Evolutionary conservation across 1,140 invertebrate species (phyloP).

Genomic region (Ceratina australensis): DNA sequence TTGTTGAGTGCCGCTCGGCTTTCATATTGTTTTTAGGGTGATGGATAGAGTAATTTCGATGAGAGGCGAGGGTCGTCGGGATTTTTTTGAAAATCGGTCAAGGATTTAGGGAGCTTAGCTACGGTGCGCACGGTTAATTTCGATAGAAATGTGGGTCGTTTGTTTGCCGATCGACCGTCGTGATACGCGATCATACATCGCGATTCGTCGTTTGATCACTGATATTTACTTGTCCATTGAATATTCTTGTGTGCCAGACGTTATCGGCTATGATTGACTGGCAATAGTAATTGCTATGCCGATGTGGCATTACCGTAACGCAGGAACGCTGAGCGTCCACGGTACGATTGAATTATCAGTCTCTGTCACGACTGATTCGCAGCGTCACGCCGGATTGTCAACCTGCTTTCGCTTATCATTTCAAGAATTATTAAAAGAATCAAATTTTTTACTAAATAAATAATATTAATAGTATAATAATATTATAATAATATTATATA

Average conservation of each 20-base stretch:
- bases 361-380: neutral
- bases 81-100: neutral
- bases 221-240: neutral
- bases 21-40: neutral
- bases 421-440: too few species aligned
- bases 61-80: neutral
- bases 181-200: neutral
- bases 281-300: slow-evolving; percentile 2
- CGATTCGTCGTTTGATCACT: neutral
- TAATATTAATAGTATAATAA: too few species aligned
- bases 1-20: neutral
- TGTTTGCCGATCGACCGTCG: neutral
- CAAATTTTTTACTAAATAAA: too few species aligned
- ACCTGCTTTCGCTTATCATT: too few species aligned
- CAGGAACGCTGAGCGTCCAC: neutral
- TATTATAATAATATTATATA: too few species aligned
- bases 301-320: neutral
- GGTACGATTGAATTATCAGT: neutral
- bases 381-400: neutral
- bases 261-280: slow-evolving; percentile 10
- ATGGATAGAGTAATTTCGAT: neutral
- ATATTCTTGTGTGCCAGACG: slow-evolving; percentile 6
- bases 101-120: neutral
- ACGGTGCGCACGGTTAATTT: neutral
- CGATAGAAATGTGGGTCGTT: neutral